phyloP scores from a whole-genome alignment of 2,113 vertebrate species.

The Lathamus discolor region DNA sequence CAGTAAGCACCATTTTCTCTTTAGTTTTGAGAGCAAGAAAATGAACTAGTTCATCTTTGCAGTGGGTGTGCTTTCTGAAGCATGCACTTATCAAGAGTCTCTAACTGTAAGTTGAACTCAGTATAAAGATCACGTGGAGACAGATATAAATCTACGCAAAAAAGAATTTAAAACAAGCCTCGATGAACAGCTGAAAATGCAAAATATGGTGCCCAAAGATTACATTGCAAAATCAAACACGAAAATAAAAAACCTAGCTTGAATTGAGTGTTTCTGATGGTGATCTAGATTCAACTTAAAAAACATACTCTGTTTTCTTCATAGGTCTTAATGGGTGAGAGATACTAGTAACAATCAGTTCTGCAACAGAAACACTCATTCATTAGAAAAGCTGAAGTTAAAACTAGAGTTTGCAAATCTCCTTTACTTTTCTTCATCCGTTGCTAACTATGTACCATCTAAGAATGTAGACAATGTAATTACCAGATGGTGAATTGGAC shows the following conservation, averaged over 20 bases:
- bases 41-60: neutral
- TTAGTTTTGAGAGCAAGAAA: neutral
- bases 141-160: neutral
- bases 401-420: neutral
- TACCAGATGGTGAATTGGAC: neutral
- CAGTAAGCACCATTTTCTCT: neutral
- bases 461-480: neutral
- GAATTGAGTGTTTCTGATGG: neutral
- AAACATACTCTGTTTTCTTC: neutral
- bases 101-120: neutral
- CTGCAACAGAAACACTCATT: neutral
- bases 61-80: neutral
- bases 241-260: neutral
- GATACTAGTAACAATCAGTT: neutral
- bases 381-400: neutral
- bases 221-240: neutral
- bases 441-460: neutral
- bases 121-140: neutral
- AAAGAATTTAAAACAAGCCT: neutral
- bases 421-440: neutral
- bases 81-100: neutral
- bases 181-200: neutral
- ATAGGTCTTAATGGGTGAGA: neutral
- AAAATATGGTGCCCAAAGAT: neutral
- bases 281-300: neutral